Conservation (phyloP, 2,888 invertebrate species). For the Micoletzkya japonica region DNA sequence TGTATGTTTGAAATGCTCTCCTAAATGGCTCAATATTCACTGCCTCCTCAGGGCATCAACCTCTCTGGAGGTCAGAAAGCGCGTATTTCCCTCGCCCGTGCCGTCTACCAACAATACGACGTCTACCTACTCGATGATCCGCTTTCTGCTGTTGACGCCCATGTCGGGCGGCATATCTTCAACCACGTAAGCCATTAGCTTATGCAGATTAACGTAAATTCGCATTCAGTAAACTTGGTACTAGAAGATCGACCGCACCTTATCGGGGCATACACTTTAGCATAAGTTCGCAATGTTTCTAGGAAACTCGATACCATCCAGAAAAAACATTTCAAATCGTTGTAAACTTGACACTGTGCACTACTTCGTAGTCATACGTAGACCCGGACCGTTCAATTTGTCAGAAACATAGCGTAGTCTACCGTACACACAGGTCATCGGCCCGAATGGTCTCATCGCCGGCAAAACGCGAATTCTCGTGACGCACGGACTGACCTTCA, state of each 20-base stretch:
- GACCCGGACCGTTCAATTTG: too few relatives aligned
- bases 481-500: slow-evolving; percentile 89
- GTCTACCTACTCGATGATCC: slow-evolving; percentile 94
- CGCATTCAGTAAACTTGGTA: too few relatives aligned
- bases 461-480: slow-evolving; percentile 83
- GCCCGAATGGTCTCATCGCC: slow-evolving; percentile 72
- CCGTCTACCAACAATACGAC: slow-evolving; percentile 71
- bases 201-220: too few relatives aligned
- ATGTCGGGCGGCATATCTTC: slow-evolving; percentile 97
- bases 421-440: slow-evolving; percentile 73
- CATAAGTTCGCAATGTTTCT: too few relatives aligned
- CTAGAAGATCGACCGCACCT: too few relatives aligned
- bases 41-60: slow-evolving; percentile 75
- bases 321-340: too few relatives aligned
- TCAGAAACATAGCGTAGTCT: too few relatives aligned
- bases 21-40: background rate
- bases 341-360: too few relatives aligned
- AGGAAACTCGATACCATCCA: too few relatives aligned
- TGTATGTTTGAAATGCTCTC: too few relatives aligned
- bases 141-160: slow-evolving; percentile 88
- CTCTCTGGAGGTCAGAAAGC: slow-evolving; percentile 93
- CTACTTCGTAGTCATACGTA: too few relatives aligned
- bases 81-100: slow-evolving; percentile 71
- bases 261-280: too few relatives aligned
- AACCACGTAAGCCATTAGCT: slow-evolving; percentile 43